These are phyloP conservation scores for Pilophorus perplexus DNA, from an alignment of 2,888 invertebrate genomes.

Conservation along the genomic window DNA sequence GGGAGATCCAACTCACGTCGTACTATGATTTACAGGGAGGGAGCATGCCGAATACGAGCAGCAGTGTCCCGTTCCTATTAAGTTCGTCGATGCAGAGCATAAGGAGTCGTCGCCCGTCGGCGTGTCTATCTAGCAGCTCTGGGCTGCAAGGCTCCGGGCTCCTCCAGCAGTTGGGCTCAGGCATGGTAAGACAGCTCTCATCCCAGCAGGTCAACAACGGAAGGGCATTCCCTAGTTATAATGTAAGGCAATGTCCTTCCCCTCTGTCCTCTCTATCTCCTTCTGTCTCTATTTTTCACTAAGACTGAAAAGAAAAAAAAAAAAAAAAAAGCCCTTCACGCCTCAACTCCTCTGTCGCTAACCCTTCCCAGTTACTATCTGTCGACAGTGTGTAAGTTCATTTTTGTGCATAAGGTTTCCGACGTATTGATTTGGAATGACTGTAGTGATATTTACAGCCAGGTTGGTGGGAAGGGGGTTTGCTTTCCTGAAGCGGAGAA, in stretches of 20 bases:
- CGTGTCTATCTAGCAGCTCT: constrained; percentile 65
- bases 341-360: too few species aligned
- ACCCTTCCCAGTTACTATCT: too few species aligned
- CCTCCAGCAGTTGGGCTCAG: constrained; percentile 84
- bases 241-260: constrained; percentile 54
- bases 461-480: too few species aligned
- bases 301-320: too few species aligned
- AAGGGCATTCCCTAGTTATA: constrained; percentile 58
- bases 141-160: constrained; percentile 66
- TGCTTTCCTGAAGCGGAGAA: too few species aligned
- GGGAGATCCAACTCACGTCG: too few species aligned
- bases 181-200: constrained; percentile 86
- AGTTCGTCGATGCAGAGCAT: constrained; percentile 76
- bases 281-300: neutral
- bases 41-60: constrained; percentile 86
- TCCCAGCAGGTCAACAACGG: constrained; percentile 56
- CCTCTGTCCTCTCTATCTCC: constrained; percentile 43
- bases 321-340: too few species aligned
- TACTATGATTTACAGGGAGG: constrained; percentile 76
- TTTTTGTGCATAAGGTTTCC: too few species aligned
- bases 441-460: too few species aligned
- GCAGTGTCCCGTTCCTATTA: constrained; percentile 81
- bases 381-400: too few species aligned
- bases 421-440: too few species aligned
- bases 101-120: constrained; percentile 70